Base-by-base conservation (phyloP, 2,888 invertebrate species). In the Orgyia antiqua region DNA sequence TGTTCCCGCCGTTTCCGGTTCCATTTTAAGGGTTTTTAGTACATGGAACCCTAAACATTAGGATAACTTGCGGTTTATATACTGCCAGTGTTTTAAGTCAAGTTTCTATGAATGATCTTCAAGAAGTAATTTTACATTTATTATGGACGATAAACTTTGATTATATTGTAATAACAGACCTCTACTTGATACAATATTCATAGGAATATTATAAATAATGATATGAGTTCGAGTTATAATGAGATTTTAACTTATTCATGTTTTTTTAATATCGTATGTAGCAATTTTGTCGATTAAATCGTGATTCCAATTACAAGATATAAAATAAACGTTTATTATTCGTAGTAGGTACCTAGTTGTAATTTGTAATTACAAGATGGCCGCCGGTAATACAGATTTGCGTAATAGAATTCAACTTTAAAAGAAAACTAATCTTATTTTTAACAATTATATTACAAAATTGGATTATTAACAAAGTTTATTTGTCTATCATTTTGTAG, bases 261-360 rank as follows among this genome's bases (percentile, higher is more conserved):
- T 39, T 62, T 64, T 64, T 61, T 55, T 65, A 46, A 53, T 58
- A n/a, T 4, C 12, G n/a, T n/a, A n/a, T n/a, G n/a, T n/a, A n/a
- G n/a, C n/a, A n/a, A n/a, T 54, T 47, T 36, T 32, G 18, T 48
- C 52, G 47, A 64, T 69, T 66, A 64, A 65, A 63, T 73, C 73
- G 71, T 70, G 77, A 76, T 76, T 79, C 75, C 71, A 76, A 78
- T 80, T 77, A 74, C 51, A 29, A 45, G n/a, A 71, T 72, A 78
- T 77, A 75, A 68, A 53, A 57, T 61, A 48, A 44, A 46, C 45
- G 47, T 47, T 29, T 44, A 42, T 48, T 54, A 52, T 45, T n/a
- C n/a, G n/a, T n/a, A n/a, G n/a, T n/a, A n/a, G n/a, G n/a, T n/a
- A n/a, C n/a, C n/a, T 51, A 48, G 46, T 62, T 60, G 62, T 61